Evolutionary conservation across 2,888 invertebrate genomes (phyloP).

Genomic region (Hybos culiciformis): DNA sequence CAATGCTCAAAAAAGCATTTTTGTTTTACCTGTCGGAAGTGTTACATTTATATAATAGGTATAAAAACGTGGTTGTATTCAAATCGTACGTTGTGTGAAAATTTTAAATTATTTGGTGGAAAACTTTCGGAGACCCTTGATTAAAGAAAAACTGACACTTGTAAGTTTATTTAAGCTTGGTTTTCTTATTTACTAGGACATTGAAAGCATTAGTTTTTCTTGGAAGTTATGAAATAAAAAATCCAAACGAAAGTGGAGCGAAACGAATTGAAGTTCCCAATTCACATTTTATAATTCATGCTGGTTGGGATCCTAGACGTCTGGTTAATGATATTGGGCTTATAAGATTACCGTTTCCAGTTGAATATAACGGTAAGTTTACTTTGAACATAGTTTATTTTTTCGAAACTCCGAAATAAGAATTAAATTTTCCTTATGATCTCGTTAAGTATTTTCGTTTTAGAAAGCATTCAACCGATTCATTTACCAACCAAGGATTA

Average conservation of each 20-base stretch:
- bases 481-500: neutral
- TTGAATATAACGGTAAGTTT: conserved; percentile 28
- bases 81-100: no score
- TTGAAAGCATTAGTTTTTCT: conserved; percentile 29
- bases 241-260: conserved; percentile 31
- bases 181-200: no score
- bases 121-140: no score
- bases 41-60: no score
- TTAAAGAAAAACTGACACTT: neutral
- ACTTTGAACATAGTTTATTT: neutral
- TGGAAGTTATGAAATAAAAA: conserved; percentile 33
- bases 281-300: conserved; percentile 28
- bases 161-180: neutral
- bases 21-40: no score
- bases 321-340: conserved; percentile 32
- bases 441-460: neutral
- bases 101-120: no score
- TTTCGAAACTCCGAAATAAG: neutral
- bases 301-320: conserved; percentile 30
- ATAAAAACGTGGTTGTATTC: no score
- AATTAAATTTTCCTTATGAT: neutral
- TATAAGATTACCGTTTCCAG: conserved; percentile 25
- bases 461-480: neutral
- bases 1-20: no score
- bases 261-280: conserved; percentile 30